Conservation (phyloP, 2,888 invertebrate species). For the Clistopyga incitator region DNA sequence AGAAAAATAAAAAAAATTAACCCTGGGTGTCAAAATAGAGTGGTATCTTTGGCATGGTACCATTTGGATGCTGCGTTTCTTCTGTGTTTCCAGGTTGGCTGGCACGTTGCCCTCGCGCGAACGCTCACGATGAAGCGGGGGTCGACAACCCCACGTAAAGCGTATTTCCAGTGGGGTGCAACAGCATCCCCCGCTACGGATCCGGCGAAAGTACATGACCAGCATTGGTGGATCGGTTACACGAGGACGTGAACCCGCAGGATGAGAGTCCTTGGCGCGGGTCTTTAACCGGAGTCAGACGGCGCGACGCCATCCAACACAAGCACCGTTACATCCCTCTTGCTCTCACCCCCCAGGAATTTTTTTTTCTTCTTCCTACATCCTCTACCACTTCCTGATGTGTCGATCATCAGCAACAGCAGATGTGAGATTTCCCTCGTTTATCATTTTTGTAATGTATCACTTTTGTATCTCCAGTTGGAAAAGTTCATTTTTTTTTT, state of each 20-base stretch:
- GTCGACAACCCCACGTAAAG: constrained; percentile 31
- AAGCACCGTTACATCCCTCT: background rate
- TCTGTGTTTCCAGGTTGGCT: constrained; percentile 2
- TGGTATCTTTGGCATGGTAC: background rate
- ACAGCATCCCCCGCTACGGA: constrained; percentile 26
- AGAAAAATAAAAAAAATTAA: background rate
- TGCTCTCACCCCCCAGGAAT: constrained; percentile 1
- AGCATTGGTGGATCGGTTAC: background rate
- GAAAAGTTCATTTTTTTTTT: background rate
- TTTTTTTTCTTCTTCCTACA: background rate
- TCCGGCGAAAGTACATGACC: constrained; percentile 16
- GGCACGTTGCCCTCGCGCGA: constrained; percentile 13
- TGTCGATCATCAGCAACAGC: background rate
- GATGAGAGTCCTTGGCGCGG: constrained; percentile 53
- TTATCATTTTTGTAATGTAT: background rate
- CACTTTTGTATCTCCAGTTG: background rate
- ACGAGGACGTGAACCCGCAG: constrained; percentile 40
- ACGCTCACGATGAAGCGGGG: constrained; percentile 22
- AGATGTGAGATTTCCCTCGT: background rate
- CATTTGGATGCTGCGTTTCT: background rate
- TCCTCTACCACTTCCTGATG: background rate
- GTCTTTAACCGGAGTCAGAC: constrained; percentile 57
- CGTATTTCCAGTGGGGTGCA: constrained; percentile 1
- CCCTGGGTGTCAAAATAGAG: background rate
- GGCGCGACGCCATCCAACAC: constrained; percentile 41